Percentiles rank a stretch among this genome's conserved stretches.
phyloP scores from a whole-genome alignment of 2,797 vertebrate genomes.

The Anisognathus igniventris region DNA sequence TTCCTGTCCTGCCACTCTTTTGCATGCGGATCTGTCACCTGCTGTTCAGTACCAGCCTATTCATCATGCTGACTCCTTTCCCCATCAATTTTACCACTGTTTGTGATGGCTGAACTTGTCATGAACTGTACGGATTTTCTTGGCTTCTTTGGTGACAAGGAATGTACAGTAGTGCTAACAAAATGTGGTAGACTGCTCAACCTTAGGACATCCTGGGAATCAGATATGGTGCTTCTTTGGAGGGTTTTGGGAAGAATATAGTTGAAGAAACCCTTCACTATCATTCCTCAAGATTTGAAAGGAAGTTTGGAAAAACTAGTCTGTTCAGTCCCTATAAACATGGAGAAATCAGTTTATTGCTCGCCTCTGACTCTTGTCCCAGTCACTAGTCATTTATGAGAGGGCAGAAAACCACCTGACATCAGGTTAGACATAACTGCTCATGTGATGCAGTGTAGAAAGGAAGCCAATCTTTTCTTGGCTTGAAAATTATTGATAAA shows the following conservation, averaged over 20 bases:
- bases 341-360: background rate
- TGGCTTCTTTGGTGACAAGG: background rate
- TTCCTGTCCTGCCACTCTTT: constrained; percentile 63
- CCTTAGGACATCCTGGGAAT: background rate
- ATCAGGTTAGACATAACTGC: background rate
- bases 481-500: constrained; percentile 16
- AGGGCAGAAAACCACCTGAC: background rate
- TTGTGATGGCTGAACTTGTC: constrained; percentile 54
- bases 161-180: background rate
- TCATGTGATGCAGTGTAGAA: background rate
- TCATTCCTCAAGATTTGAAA: background rate
- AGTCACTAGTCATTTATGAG: background rate
- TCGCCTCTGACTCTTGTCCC: background rate
- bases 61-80: constrained; percentile 59
- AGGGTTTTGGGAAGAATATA: background rate
- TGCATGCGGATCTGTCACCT: constrained; percentile 48
- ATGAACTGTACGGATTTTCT: constrained; percentile 35
- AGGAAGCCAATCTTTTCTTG: background rate
- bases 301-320: background rate
- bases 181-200: background rate
- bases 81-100: constrained; percentile 55
- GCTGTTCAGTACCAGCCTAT: constrained; percentile 54
- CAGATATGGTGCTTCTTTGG: background rate
- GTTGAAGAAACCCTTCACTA: background rate
- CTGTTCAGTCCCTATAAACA: background rate